Base-by-base conservation (phyloP, 2,797 vertebrate genomes). In the Trachops cirrhosus region DNA sequence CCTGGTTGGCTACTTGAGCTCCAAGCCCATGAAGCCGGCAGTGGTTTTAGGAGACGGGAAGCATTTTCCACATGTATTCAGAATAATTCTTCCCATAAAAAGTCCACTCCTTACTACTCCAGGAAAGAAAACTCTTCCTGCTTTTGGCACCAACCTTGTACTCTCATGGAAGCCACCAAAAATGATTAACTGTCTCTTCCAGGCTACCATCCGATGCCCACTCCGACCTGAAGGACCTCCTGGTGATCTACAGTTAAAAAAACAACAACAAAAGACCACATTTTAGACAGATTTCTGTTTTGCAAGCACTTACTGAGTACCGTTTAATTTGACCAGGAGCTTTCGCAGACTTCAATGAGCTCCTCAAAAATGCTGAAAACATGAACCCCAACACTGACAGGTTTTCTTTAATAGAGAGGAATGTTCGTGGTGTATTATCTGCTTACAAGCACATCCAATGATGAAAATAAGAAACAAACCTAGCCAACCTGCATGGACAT, bases 131-230 rank as follows among this genome's bases (percentile, higher is more conserved):
- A 26, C 9, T 10, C 77, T 2, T 1, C 34, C 67, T 59, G 37
- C 29, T 57, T 1, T 6, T 18, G 26, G 39, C 46, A 98, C 98
- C 62, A 94, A 99, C 99, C 99, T 99, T 6, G 98, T 86, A 12
- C 99, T 99, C 97, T 99, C 99, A 34, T 99, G 99, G 97, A 99
- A 99, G n/a, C 99, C 99, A 92, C 99, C 99, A 15, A 99, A 99
- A 95, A 99, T 83, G 10, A 99, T 97, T 90, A 99, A 98, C 71
- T 99, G 99, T 93, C 98, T 99, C 98, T 99, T 99, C 97, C 99
- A 99, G 44, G 98, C 98, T 15, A 99, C 99, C 99, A 99, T 99
- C 29, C 99, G 98, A 97, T 99, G 99, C 3, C 99, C 99, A 12
- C 99, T 99, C 93, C 99, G 98, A 5, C 99, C 99, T 0, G 99